These are phyloP conservation scores for Trochalopteron elliotii DNA, from an alignment of 2,113 vertebrate species.

Conservation along the genomic window DNA sequence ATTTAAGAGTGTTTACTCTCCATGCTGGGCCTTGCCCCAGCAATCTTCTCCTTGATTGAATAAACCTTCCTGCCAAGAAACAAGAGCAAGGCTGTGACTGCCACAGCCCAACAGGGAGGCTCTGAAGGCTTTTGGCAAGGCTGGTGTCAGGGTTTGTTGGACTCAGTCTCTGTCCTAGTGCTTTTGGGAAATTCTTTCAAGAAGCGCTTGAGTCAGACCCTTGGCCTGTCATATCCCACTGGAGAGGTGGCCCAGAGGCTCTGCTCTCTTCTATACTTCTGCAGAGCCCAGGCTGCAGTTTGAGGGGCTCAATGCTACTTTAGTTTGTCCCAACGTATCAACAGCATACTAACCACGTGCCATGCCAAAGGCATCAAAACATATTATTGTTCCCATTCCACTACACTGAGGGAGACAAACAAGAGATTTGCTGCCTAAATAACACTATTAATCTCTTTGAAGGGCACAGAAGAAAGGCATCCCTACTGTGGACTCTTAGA, in stretches of 20 bases:
- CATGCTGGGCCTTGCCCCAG: background rate
- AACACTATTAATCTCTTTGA: background rate
- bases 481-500: background rate
- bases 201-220: background rate
- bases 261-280: background rate
- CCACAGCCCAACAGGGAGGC: background rate
- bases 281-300: background rate
- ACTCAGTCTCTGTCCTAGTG: background rate
- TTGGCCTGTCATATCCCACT: background rate
- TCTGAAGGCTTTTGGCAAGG: background rate
- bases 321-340: background rate
- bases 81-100: background rate
- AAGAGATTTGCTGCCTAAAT: background rate
- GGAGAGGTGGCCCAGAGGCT: background rate
- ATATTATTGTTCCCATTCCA: background rate
- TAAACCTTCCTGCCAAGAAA: slow-evolving; percentile 25
- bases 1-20: background rate
- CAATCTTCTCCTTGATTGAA: background rate
- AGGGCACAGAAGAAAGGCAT: background rate
- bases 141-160: background rate
- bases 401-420: background rate
- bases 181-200: background rate
- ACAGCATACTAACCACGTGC: background rate
- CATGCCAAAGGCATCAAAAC: background rate
- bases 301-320: background rate